These are phyloP conservation scores for Mus minutoides DNA, from an alignment of 2,797 vertebrate species.

Conservation along the genomic window DNA sequence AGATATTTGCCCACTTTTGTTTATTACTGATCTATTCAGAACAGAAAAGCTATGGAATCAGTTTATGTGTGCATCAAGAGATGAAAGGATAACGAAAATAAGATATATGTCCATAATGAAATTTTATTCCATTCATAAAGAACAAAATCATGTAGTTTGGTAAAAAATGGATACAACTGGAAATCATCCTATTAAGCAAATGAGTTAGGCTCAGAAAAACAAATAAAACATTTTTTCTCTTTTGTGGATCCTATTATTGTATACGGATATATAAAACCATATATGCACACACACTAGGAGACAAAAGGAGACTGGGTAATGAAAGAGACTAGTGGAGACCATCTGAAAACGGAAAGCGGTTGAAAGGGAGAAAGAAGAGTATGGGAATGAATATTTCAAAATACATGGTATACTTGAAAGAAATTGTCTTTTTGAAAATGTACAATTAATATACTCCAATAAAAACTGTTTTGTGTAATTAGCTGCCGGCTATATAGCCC, in stretches of 20 bases:
- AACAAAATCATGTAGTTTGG: background rate
- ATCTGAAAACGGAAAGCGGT: background rate
- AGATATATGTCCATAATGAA: background rate
- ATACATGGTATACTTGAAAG: background rate
- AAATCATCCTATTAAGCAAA: background rate
- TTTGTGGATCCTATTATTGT: background rate
- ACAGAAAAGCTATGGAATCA: background rate
- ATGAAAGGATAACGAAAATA: background rate
- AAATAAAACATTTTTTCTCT: background rate
- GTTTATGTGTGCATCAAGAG: background rate
- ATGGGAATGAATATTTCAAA: background rate
- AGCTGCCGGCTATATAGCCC: background rate
- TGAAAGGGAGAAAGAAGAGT: background rate
- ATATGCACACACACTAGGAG: background rate
- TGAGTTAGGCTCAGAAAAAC: background rate
- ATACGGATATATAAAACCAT: background rate
- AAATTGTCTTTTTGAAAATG: background rate
- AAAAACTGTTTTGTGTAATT: conserved; percentile 5
- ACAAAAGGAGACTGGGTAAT: background rate
- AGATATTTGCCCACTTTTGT: background rate
- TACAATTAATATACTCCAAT: background rate
- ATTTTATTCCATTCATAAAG: background rate
- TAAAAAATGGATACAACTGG: background rate
- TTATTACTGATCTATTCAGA: background rate
- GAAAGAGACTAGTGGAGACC: background rate